Conservation (phyloP, 1,140 invertebrate genomes). For the Phthorimaea operculella region DNA sequence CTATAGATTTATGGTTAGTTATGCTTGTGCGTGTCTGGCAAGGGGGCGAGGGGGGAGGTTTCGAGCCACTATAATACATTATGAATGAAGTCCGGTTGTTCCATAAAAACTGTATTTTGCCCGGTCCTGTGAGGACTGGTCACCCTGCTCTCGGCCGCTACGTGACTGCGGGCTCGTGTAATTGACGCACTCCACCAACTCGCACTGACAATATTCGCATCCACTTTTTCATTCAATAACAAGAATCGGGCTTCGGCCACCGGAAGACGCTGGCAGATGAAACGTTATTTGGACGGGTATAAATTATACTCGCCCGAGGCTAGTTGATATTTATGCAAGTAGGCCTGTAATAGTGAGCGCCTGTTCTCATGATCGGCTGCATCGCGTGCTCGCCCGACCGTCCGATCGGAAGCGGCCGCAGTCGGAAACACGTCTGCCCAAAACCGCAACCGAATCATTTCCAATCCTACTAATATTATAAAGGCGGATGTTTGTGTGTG, state of each 20-base stretch:
- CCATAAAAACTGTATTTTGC: constrained; percentile 46
- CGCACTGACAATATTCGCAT: constrained; percentile 27
- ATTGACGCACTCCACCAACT: constrained; percentile 38
- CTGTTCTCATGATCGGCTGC: constrained; percentile 14
- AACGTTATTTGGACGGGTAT: too few species aligned
- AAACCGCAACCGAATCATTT: constrained; percentile 60
- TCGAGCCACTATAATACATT: constrained; percentile 51
- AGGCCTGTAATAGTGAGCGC: not conserved
- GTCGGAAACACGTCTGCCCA: constrained; percentile 59
- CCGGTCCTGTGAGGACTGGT: constrained; percentile 37
- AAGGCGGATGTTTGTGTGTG: too few species aligned
- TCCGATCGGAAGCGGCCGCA: constrained; percentile 48
- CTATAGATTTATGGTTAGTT: constrained; percentile 2
- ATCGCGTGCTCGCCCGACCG: constrained; percentile 43
- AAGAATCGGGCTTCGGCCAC: too few species aligned
- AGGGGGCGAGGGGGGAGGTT: constrained; percentile 20
- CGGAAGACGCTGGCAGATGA: too few species aligned
- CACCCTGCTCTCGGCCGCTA: constrained; percentile 30
- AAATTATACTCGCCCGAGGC: not conserved
- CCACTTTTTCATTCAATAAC: constrained; percentile 3
- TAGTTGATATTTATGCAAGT: constrained; percentile 3
- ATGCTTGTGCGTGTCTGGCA: not conserved
- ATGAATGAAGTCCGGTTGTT: constrained; percentile 57
- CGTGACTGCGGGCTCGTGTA: constrained; percentile 41
- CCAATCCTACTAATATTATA: too few species aligned